Percentiles rank a stretch among this genome's conserved stretches.
These are phyloP conservation scores for Micoletzkya japonica DNA, from an alignment of 2,888 invertebrate species.

Conservation along the genomic window DNA sequence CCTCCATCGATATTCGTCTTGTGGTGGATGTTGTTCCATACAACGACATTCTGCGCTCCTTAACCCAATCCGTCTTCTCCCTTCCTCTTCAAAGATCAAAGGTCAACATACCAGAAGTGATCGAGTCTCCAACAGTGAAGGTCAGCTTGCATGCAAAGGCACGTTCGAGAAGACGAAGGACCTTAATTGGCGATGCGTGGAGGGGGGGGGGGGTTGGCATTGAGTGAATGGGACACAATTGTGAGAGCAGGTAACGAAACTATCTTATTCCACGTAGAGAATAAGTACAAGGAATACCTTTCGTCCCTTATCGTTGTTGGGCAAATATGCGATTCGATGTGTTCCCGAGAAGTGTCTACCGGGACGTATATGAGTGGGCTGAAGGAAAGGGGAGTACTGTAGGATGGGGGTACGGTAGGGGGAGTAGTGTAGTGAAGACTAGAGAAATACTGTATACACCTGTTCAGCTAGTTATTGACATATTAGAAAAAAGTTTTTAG, in stretches of 20 bases:
- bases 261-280: background rate
- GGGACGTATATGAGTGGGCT: constrained; percentile 46
- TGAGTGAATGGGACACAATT: too few relatives aligned
- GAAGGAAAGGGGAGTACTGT: constrained; percentile 9
- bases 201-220: background rate
- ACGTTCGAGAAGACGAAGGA: constrained; percentile 76
- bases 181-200: constrained; percentile 59
- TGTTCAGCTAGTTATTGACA: background rate
- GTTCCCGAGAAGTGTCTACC: constrained; percentile 46
- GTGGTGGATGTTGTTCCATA: constrained; percentile 88
- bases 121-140: constrained; percentile 84
- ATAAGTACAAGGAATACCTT: constrained; percentile 46
- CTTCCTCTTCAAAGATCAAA: constrained; percentile 70
- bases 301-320: constrained; percentile 45
- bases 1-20: constrained; percentile 71
- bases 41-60: constrained; percentile 75
- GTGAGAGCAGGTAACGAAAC: too few relatives aligned
- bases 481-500: background rate
- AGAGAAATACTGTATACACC: background rate
- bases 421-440: background rate
- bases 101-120: constrained; percentile 74
- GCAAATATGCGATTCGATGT: constrained; percentile 44
- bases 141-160: constrained; percentile 83
- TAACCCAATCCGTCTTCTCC: background rate
- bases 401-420: background rate